Conservation (phyloP, 92 coral and sea anemone species). For the Parazoanthus swiftii region DNA sequence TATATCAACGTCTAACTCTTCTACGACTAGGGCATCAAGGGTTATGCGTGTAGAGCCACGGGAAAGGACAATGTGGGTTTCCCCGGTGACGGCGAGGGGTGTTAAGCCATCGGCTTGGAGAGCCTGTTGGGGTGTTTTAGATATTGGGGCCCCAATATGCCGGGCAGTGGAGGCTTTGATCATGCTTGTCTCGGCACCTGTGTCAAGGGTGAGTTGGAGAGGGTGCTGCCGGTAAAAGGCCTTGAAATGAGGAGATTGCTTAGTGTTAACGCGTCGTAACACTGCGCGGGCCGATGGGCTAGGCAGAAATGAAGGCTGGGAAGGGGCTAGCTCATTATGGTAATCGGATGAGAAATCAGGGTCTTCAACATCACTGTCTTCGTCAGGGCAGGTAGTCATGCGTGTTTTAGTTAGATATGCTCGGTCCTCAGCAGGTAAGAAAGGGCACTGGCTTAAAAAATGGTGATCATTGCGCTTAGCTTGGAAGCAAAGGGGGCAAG, state of each 20-base stretch:
- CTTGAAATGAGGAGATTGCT: conserved; percentile 34
- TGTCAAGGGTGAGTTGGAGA: conserved; percentile 29
- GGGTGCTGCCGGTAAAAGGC: conserved; percentile 38
- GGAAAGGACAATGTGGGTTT: conserved; percentile 8
- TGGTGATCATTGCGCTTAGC: conserved; percentile 48
- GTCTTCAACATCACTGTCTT: conserved; percentile 37
- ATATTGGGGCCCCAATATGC: conserved; percentile 27
- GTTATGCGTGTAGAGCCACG: background rate
- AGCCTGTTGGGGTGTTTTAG: conserved; percentile 20
- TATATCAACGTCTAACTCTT: conserved; percentile 23
- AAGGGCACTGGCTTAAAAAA: conserved; percentile 53
- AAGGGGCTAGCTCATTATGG: conserved; percentile 29
- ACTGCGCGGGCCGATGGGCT: conserved; percentile 20
- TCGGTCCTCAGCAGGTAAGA: conserved; percentile 58
- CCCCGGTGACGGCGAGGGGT: conserved; percentile 19
- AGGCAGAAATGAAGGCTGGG: background rate
- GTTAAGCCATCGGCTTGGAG: conserved; percentile 26
- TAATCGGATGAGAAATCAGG: conserved; percentile 9
- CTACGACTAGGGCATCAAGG: conserved; percentile 25
- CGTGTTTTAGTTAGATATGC: conserved; percentile 42
- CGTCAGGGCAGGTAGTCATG: conserved; percentile 22
- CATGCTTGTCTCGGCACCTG: background rate
- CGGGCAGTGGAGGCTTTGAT: background rate
- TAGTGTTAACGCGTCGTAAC: conserved; percentile 25
- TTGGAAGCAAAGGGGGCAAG: conserved; percentile 42